Evolutionary conservation across 1,140 invertebrate species (phyloP), one percentile per base, ranked within the genome.

Genomic region (Drosophila punjabiensis): DNA sequence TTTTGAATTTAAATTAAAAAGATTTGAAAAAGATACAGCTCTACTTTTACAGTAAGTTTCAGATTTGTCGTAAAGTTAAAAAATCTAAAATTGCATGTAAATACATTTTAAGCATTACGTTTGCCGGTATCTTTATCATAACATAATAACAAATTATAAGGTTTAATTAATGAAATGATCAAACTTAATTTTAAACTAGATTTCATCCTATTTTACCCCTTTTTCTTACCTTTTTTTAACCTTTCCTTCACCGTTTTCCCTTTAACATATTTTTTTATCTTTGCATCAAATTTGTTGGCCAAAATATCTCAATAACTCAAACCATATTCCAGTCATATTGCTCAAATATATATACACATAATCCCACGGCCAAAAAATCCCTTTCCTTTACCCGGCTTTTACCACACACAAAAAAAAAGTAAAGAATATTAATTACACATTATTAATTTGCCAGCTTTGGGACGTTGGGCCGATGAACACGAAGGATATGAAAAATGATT

Each of bases 401-500:
- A 39, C 16, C 56, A 37, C 28, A 53, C n/a, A n/a, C n/a, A 16
- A 39, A 30, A 32, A 63, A 32, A 59, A 58, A 83, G 5, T 84
- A 88, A 58, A 88, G 5, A 89, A 88, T 88, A 88, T 88, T 88
- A 88, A 88, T 88, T 88, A 84, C 85, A 79, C 74, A 89, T 88
- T 88, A 88, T 88, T 88, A 89, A 88, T 88, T 88, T 88, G 68
- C 83, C 76, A 80, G 79, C 75, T 77, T 56, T 41, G 75, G 62
- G 59, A 33, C 62, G 68, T n/a, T 20, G 59, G 28, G 63, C 14
- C 14, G 68, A 71, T 71, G 68, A 60, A 73, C 68, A 50, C 43
- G 60, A 60, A 80, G 79, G 85, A 89, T 89, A 88, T 88, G 85
- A 89, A 84, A 89, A 88, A 88, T 88, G 85, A 89, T 89, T 80